phyloP scores from a whole-genome alignment of 2,888 invertebrate species.

The Lucinisca nassula region DNA sequence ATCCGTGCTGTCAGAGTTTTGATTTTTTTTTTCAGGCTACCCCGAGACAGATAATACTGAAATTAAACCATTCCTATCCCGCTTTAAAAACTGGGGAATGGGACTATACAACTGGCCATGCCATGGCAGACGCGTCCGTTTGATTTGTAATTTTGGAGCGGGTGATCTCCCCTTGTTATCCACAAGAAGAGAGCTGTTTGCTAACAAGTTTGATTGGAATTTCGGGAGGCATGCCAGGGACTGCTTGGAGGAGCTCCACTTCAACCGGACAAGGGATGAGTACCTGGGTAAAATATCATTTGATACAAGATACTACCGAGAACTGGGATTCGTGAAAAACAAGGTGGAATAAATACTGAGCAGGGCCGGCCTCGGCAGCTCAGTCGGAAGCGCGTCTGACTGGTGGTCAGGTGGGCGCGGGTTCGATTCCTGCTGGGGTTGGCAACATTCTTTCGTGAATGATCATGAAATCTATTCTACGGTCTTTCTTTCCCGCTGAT shows the following conservation, averaged over 20 bases:
- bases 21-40: conserved; percentile 65
- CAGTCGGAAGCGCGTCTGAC: too few relatives aligned
- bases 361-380: too few relatives aligned
- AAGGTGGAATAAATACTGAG: conserved; percentile 56
- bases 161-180: conserved; percentile 83
- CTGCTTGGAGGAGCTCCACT: conserved; percentile 84
- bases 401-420: too few relatives aligned
- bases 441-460: too few relatives aligned
- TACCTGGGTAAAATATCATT: conserved; percentile 68
- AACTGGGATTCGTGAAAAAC: conserved; percentile 75
- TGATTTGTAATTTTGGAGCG: conserved; percentile 85
- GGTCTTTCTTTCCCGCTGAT: too few relatives aligned
- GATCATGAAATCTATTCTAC: too few relatives aligned
- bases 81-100: conserved; percentile 85
- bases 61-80: conserved; percentile 78
- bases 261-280: conserved; percentile 77
- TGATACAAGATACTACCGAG: conserved; percentile 72
- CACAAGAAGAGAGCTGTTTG: conserved; percentile 83
- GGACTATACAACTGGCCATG: conserved; percentile 76
- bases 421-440: too few relatives aligned
- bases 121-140: conserved; percentile 80
- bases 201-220: conserved; percentile 85
- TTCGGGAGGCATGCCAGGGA: conserved; percentile 80
- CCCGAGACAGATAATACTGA: conserved; percentile 77
- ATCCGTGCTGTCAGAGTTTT: too few relatives aligned